Conservation (phyloP, 2,888 invertebrate genomes). For the Andrena camellia region DNA sequence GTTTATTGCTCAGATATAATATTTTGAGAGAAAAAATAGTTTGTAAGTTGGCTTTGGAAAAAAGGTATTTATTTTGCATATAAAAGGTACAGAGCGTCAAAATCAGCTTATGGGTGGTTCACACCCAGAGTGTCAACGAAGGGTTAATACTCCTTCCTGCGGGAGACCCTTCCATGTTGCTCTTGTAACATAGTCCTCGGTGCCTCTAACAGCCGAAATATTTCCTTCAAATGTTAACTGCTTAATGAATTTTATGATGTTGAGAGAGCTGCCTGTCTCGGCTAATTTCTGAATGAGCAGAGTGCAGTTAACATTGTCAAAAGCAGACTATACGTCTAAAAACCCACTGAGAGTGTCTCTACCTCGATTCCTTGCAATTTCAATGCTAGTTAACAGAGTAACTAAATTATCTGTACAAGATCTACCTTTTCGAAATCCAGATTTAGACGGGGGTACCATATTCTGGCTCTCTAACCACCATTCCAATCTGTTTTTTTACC, state of each 20-base stretch:
- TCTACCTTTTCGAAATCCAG: not conserved
- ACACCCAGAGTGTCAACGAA: too few species aligned
- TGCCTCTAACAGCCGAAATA: not conserved
- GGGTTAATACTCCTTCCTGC: not conserved
- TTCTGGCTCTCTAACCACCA: not conserved
- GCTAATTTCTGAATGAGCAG: not conserved
- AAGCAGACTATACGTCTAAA: not conserved
- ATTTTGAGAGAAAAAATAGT: too few species aligned
- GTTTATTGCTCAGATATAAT: too few species aligned
- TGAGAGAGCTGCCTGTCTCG: not conserved
- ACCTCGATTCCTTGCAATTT: not conserved
- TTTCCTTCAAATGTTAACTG: not conserved
- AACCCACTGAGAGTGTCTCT: not conserved
- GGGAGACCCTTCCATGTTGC: not conserved
- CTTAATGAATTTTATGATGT: not conserved
- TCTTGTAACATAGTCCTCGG: not conserved
- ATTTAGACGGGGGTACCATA: not conserved
- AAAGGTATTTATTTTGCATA: too few species aligned
- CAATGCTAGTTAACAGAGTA: not conserved
- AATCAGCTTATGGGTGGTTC: too few species aligned
- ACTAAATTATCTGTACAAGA: constrained; percentile 1
- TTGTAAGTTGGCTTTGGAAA: too few species aligned
- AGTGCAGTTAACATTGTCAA: not conserved
- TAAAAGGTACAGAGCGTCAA: too few species aligned
- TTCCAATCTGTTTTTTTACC: not conserved